Conservation (phyloP, 2,797 vertebrate species). For the Psittacula derbiana region DNA sequence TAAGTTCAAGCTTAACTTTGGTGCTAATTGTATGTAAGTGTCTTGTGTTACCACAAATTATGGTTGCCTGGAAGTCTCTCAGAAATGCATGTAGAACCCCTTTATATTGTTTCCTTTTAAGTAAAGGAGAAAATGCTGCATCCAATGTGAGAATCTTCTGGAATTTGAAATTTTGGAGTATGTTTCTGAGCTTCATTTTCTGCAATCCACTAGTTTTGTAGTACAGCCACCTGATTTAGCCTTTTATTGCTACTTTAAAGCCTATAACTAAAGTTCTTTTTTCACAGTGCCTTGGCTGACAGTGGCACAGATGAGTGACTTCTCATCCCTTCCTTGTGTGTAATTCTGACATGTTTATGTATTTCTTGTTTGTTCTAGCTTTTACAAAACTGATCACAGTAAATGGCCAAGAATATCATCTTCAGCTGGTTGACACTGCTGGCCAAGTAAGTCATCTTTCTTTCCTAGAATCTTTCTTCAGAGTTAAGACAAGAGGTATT, state of each 20-base stretch:
- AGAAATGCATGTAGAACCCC: not conserved
- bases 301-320: not conserved
- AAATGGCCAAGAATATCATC: constrained; percentile 98
- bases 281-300: not conserved
- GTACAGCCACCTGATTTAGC: not conserved
- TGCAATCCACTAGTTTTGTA: not conserved
- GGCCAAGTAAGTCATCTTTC: constrained; percentile 85
- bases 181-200: not conserved
- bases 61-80: not conserved
- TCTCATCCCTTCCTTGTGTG: not conserved
- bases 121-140: not conserved
- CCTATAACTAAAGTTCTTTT: not conserved
- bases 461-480: not conserved
- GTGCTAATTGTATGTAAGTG: not conserved
- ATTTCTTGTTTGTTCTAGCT: constrained; percentile 78
- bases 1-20: not conserved
- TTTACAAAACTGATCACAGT: constrained; percentile 99
- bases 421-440: constrained; percentile 97
- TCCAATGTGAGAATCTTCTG: not conserved
- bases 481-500: not conserved
- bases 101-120: not conserved
- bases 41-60: not conserved
- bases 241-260: not conserved
- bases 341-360: not conserved
- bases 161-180: not conserved